phyloP scores from a whole-genome alignment of 2,797 vertebrate genomes.

The Spondyliosoma cantharus region DNA sequence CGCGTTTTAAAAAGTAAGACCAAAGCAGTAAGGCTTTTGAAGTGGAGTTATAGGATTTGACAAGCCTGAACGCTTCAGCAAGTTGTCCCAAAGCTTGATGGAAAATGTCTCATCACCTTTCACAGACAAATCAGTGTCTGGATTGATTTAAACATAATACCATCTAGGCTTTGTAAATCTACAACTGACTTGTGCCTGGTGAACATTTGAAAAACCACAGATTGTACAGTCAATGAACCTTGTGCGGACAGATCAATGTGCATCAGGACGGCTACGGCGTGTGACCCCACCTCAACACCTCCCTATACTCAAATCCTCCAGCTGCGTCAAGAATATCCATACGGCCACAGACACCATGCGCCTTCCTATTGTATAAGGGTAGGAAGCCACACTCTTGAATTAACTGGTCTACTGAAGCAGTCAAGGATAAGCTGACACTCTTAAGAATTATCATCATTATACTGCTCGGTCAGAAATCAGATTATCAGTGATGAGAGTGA shows the following conservation, averaged over 20 bases:
- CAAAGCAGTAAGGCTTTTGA: background rate
- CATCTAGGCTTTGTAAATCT: constrained; percentile 17
- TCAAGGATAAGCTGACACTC: constrained; percentile 78
- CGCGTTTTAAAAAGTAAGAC: constrained; percentile 6
- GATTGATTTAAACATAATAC: constrained; percentile 57
- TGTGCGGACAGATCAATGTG: constrained; percentile 72
- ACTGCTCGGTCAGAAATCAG: constrained; percentile 80
- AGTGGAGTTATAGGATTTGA: constrained; percentile 40
- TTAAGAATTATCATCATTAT: constrained; percentile 82
- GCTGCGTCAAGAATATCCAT: constrained; percentile 65
- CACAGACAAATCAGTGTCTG: constrained; percentile 33
- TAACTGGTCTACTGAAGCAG: constrained; percentile 83
- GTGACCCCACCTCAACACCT: constrained; percentile 63
- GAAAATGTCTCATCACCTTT: constrained; percentile 45
- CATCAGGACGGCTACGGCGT: constrained; percentile 51
- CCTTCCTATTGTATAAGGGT: constrained; percentile 62
- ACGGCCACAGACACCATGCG: constrained; percentile 31
- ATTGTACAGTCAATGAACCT: constrained; percentile 68
- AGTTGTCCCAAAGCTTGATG: constrained; percentile 25
- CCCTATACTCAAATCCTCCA: constrained; percentile 47
- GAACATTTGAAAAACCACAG: constrained; percentile 48
- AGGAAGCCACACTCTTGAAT: constrained; percentile 80
- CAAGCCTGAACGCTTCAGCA: constrained; percentile 32
- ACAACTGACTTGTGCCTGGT: constrained; percentile 9
- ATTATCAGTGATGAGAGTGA: constrained; percentile 81